A percentile compares a stretch with the other conserved stretches of the same genome.
These are phyloP conservation scores for Pleuronectes platessa DNA, from an alignment of 2,113 vertebrate genomes.

Conservation along the genomic window DNA sequence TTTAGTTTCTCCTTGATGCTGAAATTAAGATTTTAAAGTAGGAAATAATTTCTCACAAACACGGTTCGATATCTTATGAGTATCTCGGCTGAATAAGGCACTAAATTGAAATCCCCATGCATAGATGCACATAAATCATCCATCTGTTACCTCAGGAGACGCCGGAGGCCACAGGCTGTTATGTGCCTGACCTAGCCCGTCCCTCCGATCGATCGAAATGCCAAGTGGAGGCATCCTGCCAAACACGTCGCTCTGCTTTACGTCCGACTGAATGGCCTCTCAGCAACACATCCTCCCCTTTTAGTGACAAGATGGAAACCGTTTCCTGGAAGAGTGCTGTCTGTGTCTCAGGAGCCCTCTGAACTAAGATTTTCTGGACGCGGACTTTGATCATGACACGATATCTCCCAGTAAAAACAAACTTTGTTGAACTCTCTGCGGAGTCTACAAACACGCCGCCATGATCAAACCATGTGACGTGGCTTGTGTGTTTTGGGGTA, in stretches of 20 bases:
- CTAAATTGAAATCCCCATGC: not conserved
- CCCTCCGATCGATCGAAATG: not conserved
- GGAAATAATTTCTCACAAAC: not conserved
- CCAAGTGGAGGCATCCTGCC: constrained; percentile 31
- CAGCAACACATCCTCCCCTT: not conserved
- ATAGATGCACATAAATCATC: constrained; percentile 55
- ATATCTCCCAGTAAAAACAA: too few relatives aligned
- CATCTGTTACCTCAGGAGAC: constrained; percentile 59
- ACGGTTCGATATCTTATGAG: not conserved
- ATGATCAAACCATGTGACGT: too few relatives aligned
- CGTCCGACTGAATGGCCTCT: constrained; percentile 11
- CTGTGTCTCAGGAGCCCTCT: too few relatives aligned
- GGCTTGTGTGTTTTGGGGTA: too few relatives aligned
- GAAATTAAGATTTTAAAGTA: not conserved
- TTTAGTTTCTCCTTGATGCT: not conserved
- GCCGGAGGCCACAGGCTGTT: constrained; percentile 46
- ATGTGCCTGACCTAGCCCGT: constrained; percentile 22
- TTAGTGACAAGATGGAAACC: too few relatives aligned
- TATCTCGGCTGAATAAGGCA: not conserved
- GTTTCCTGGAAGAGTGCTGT: too few relatives aligned
- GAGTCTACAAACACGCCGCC: too few relatives aligned
- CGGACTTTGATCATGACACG: too few relatives aligned
- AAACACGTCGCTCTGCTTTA: constrained; percentile 12
- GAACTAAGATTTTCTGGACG: too few relatives aligned
- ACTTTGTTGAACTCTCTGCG: too few relatives aligned